Conservation (phyloP, 2,888 invertebrate species). For the Luperina testacea region DNA sequence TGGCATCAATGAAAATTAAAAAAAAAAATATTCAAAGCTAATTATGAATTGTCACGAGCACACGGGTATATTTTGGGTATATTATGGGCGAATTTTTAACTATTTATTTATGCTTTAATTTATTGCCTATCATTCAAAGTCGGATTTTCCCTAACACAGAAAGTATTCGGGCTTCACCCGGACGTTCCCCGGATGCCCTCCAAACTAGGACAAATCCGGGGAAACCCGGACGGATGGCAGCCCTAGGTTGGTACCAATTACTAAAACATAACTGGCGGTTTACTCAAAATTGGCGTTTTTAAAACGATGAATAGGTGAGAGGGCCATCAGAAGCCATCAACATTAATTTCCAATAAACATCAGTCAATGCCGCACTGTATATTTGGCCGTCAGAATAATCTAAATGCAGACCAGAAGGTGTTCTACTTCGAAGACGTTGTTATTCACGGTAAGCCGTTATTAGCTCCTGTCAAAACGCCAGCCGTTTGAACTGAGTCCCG, state of each 20-base stretch:
- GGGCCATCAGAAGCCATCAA: background rate
- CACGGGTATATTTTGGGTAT: no score
- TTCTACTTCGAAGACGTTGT: background rate
- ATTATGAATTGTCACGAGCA: no score
- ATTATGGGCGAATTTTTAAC: no score
- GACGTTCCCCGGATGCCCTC: no score
- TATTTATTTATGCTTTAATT: no score
- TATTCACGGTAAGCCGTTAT: constrained; percentile 34
- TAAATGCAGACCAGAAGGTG: constrained; percentile 6
- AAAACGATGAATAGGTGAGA: background rate
- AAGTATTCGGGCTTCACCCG: no score
- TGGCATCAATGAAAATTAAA: no score
- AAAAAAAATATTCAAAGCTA: no score
- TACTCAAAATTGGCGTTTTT: background rate
- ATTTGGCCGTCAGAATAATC: background rate
- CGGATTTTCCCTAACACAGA: no score
- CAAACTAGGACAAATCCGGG: no score
- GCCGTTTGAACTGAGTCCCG: constrained; percentile 28
- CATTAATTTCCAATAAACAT: background rate
- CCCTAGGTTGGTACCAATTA: background rate
- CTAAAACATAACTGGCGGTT: background rate
- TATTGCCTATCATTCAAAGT: no score
- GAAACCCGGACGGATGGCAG: no score
- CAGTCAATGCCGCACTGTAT: background rate
- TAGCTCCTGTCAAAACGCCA: constrained; percentile 38